Percentiles rank a stretch among this genome's conserved stretches.
Conservation (phyloP, 2,113 vertebrate species). For the Tyto alba region DNA sequence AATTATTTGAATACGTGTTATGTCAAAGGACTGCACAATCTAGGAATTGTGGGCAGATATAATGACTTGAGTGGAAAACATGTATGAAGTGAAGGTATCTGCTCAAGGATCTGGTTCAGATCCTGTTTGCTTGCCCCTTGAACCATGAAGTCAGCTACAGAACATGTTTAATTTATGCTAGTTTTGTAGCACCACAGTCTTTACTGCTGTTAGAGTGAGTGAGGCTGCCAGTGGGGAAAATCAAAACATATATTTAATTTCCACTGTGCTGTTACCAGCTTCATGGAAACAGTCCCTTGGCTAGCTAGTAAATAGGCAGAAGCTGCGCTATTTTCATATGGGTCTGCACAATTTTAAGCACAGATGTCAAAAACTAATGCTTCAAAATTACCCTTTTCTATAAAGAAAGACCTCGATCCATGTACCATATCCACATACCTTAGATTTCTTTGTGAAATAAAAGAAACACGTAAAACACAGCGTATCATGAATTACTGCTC, state of each 20-base stretch:
- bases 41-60: background rate
- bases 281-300: background rate
- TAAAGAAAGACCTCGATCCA: background rate
- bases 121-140: background rate
- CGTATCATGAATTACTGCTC: background rate
- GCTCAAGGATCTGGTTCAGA: background rate
- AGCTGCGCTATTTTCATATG: background rate
- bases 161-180: background rate
- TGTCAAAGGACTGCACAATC: background rate
- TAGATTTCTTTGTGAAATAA: background rate
- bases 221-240: background rate
- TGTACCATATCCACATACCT: fast-evolving
- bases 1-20: background rate
- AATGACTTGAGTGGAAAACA: background rate
- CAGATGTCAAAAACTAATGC: background rate
- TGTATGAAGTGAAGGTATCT: background rate
- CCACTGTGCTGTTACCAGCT: background rate
- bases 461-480: background rate
- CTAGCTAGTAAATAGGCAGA: background rate
- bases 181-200: background rate
- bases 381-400: background rate
- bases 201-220: background rate
- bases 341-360: background rate
- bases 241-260: background rate
- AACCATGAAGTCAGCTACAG: background rate